Percentiles rank a stretch among this genome's conserved stretches.
phyloP scores from a whole-genome alignment of 2,113 vertebrate species.

The Theristicus caerulescens region DNA sequence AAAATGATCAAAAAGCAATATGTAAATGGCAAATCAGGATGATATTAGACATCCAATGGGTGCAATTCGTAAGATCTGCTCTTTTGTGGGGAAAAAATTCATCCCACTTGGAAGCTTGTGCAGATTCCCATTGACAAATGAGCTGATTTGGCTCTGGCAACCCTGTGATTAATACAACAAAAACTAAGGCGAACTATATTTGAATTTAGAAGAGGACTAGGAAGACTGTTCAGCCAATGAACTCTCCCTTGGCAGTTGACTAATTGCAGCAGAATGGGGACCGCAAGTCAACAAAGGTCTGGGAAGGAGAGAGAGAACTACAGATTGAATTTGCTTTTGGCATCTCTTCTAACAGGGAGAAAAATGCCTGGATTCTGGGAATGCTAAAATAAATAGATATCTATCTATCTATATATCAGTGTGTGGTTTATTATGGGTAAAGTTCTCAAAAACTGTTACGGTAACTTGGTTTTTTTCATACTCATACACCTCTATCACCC shows the following conservation, averaged over 20 bases:
- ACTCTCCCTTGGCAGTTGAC: background rate
- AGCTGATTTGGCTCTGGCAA: background rate
- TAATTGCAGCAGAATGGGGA: background rate
- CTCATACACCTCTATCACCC: background rate
- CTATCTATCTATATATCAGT: background rate
- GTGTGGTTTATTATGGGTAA: background rate
- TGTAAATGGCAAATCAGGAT: background rate
- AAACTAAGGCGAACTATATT: background rate
- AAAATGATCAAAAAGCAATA: constrained; percentile 29
- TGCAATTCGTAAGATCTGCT: accelerated
- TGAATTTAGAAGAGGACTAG: background rate
- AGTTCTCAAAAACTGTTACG: background rate
- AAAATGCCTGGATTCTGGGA: constrained; percentile 9
- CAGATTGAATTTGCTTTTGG: constrained; percentile 10
- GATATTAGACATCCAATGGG: background rate
- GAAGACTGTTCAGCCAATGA: background rate
- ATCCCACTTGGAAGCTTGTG: background rate
- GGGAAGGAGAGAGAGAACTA: constrained; percentile 16
- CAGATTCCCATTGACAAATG: background rate
- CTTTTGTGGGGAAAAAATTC: background rate
- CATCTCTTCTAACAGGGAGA: constrained; percentile 21
- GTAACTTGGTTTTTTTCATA: background rate
- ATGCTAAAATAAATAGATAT: background rate
- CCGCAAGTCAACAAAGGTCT: background rate
- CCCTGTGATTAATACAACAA: constrained; percentile 9